Conservation (phyloP, 2,797 vertebrate genomes). For the Pangasius djambal region DNA sequence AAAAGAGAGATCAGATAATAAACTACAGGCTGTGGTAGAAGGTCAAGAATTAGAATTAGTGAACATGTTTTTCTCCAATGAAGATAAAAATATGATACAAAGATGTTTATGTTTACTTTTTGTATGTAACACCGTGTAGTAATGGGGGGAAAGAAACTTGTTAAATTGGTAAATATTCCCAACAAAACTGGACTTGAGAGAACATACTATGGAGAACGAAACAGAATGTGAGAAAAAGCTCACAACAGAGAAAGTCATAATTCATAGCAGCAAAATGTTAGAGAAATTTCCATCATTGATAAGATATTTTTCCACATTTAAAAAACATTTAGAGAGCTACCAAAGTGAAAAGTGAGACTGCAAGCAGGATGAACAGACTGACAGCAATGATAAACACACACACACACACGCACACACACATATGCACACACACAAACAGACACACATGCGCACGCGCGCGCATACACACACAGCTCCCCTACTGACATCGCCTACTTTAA, state of each 20-base stretch:
- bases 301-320: neutral
- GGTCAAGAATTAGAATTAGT: neutral
- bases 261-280: neutral
- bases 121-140: neutral
- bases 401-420: neutral
- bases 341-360: neutral
- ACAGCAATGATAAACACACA: neutral
- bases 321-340: neutral
- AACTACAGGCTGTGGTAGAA: constrained; percentile 12
- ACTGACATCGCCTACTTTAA: neutral
- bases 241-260: neutral
- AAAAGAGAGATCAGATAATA: constrained; percentile 6
- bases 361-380: neutral
- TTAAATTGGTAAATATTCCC: neutral
- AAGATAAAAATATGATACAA: neutral
- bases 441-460: no score
- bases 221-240: neutral
- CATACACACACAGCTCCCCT: neutral
- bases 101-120: neutral
- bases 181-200: neutral
- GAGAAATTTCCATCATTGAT: neutral
- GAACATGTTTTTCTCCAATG: neutral
- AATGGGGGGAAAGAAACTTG: neutral
- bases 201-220: neutral
- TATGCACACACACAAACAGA: no score